Evolutionary conservation across 2,797 vertebrate species (phyloP).

Genomic region (Chaenodraco wilsoni): DNA sequence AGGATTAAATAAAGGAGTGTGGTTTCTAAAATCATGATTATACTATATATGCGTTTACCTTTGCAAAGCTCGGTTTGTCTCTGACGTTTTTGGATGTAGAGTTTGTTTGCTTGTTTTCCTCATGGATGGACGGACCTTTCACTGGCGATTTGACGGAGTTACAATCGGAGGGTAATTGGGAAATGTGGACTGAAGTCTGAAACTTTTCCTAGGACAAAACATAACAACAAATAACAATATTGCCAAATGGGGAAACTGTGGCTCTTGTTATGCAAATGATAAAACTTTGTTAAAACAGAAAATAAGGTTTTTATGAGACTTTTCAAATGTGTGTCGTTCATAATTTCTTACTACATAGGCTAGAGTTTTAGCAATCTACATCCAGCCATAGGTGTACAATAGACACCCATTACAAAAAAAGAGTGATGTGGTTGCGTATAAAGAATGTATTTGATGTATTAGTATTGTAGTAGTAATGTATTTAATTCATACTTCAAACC

Average conservation of each 20-base stretch:
- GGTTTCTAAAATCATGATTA: background rate
- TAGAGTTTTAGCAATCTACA: no score
- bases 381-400: no score
- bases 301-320: background rate
- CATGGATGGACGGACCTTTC: slow-evolving; percentile 87
- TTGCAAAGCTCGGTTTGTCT: slow-evolving; percentile 84
- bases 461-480: no score
- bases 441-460: no score
- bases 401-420: background rate
- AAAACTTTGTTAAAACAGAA: background rate
- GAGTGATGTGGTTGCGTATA: background rate
- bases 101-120: slow-evolving; percentile 85
- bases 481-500: background rate
- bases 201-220: slow-evolving; percentile 18
- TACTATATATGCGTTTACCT: slow-evolving; percentile 76
- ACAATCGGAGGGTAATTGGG: background rate
- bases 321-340: background rate
- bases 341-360: background rate
- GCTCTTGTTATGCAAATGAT: background rate
- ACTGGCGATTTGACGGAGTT: slow-evolving; percentile 42
- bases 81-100: slow-evolving; percentile 76
- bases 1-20: background rate
- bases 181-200: slow-evolving; percentile 1
- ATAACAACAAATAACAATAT: background rate
- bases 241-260: background rate